Conservation (phyloP, 1,140 invertebrate species). For the Pseudomyrmex dendroicus region DNA sequence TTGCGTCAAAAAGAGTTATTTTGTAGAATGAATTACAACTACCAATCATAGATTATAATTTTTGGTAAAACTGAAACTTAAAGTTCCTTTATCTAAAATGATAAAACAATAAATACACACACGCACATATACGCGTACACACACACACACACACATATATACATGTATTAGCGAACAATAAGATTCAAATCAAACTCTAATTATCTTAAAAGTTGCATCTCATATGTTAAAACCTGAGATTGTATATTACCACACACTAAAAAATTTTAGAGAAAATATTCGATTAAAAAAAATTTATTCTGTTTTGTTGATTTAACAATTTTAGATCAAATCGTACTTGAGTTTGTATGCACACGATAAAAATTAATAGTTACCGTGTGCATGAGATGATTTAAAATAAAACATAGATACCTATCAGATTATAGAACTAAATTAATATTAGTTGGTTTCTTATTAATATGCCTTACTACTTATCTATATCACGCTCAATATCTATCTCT, state of each 20-base stretch:
- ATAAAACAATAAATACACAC: too few species aligned
- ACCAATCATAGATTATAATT: neutral
- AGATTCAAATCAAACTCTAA: too few species aligned
- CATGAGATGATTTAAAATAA: conserved; percentile 27
- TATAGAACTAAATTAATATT: conserved; percentile 25
- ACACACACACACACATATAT: too few species aligned
- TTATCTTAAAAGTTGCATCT: too few species aligned
- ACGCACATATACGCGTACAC: too few species aligned
- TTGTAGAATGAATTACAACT: neutral
- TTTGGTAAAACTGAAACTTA: neutral
- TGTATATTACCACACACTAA: too few species aligned
- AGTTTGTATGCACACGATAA: neutral
- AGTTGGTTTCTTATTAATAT: neutral
- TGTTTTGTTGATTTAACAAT: neutral
- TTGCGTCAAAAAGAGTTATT: neutral
- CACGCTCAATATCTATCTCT: neutral
- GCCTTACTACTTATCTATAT: neutral
- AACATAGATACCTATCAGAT: neutral
- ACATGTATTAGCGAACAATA: too few species aligned
- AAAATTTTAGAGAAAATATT: neutral
- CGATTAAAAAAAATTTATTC: neutral
- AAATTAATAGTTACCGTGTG: conserved; percentile 4
- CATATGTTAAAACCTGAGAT: too few species aligned
- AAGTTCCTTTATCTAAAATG: neutral
- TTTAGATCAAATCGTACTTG: neutral